Evolutionary conservation across 2,113 vertebrate genomes (phyloP).

Genomic region (Oryctolagus cuniculus): DNA sequence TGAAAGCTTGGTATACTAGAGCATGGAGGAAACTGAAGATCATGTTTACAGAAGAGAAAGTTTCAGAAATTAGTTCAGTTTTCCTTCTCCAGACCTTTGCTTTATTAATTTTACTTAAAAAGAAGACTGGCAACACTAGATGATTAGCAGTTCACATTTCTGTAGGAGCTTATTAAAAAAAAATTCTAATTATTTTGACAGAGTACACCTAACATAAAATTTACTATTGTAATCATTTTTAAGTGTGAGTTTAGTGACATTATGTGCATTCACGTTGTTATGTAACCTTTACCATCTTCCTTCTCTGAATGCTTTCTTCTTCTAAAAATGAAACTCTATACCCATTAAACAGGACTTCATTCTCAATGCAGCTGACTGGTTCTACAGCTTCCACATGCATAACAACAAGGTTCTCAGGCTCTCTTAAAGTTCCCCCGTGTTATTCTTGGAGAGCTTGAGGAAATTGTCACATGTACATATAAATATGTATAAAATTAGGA

Average conservation of each 20-base stretch:
- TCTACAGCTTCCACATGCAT: background rate
- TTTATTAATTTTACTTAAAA: conserved; percentile 32
- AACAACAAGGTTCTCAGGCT: background rate
- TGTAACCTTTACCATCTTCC: background rate
- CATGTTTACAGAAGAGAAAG: background rate
- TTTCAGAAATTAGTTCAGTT: conserved; percentile 2
- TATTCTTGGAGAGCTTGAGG: background rate
- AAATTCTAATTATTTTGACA: background rate
- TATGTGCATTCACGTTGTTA: background rate
- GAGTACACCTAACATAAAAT: background rate
- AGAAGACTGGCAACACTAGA: background rate
- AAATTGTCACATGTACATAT: background rate
- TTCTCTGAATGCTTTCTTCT: background rate
- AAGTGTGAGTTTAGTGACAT: background rate
- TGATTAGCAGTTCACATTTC: background rate
- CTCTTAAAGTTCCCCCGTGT: background rate
- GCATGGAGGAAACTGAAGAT: background rate
- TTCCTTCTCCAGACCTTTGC: background rate
- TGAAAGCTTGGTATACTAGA: background rate
- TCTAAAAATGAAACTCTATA: background rate
- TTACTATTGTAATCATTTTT: background rate
- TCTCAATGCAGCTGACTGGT: background rate
- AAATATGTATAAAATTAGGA: background rate
- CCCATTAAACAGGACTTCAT: background rate
- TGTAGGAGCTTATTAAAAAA: background rate